phyloP scores from a whole-genome alignment of 2,113 vertebrate genomes.

The Melanocharis versteri region DNA sequence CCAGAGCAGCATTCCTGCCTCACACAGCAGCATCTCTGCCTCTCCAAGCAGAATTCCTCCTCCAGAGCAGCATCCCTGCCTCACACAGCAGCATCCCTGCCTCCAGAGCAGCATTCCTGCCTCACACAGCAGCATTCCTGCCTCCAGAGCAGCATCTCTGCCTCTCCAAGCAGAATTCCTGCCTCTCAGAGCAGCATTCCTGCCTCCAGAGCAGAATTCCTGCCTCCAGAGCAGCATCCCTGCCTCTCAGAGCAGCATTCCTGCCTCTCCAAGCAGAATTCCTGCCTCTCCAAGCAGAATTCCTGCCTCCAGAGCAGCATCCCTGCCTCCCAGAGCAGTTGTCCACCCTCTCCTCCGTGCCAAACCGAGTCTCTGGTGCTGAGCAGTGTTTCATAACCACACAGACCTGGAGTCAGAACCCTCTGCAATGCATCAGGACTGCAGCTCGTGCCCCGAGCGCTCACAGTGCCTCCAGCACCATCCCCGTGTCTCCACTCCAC shows the following conservation, averaged over 20 bases:
- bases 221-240: neutral
- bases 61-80: neutral
- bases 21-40: neutral
- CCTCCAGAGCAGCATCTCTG: neutral
- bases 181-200: neutral
- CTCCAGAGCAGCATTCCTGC: neutral
- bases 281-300: too few relatives aligned
- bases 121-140: neutral
- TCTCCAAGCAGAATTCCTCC: neutral
- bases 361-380: neutral
- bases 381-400: neutral
- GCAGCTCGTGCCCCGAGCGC: neutral
- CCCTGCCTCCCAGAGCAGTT: neutral
- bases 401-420: neutral
- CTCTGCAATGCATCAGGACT: neutral
- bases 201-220: neutral
- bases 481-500: neutral
- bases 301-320: neutral
- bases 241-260: neutral
- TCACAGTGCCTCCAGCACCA: neutral
- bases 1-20: neutral
- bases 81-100: neutral
- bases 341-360: neutral
- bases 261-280: neutral
- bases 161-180: neutral